Evolutionary conservation across 2,113 vertebrate species (phyloP).

Genomic region (Muntiacus reevesi): DNA sequence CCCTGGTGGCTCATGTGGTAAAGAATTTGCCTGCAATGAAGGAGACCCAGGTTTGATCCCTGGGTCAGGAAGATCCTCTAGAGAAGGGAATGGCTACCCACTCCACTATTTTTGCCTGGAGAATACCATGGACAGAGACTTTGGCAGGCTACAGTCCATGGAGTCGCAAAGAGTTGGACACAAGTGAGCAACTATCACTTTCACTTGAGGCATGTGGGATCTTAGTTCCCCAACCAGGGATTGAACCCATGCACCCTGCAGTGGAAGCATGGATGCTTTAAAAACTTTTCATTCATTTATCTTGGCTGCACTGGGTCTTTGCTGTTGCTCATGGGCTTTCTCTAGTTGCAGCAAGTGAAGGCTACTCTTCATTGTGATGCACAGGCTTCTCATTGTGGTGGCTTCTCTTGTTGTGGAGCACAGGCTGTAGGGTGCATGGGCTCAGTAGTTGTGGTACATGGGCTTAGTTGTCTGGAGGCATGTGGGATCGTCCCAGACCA

Average conservation of each 20-base stretch:
- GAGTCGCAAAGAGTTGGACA: not conserved
- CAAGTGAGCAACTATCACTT: not conserved
- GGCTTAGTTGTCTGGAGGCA: not conserved
- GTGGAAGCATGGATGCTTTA: not conserved
- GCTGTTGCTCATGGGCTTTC: not conserved
- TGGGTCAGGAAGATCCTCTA: not conserved
- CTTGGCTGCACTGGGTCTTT: not conserved
- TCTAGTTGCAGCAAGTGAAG: not conserved
- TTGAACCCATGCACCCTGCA: not conserved
- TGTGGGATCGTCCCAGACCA: not conserved
- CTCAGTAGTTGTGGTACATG: not conserved
- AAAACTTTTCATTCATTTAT: not conserved
- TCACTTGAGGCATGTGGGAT: not conserved
- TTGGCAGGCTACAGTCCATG: not conserved
- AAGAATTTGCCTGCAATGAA: not conserved
- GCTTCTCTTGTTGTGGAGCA: not conserved
- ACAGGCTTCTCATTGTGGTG: not conserved
- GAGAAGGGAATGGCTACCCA: not conserved
- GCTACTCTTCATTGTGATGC: not conserved
- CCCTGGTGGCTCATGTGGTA: not conserved
- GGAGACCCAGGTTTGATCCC: not conserved
- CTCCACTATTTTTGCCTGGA: not conserved
- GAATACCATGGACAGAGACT: not conserved
- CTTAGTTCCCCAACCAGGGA: not conserved
- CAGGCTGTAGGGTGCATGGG: not conserved